A percentile compares a stretch with the other conserved stretches of the same genome.
These are phyloP conservation scores for Ophion ventricosus DNA, from an alignment of 2,888 invertebrate genomes.

Conservation along the genomic window DNA sequence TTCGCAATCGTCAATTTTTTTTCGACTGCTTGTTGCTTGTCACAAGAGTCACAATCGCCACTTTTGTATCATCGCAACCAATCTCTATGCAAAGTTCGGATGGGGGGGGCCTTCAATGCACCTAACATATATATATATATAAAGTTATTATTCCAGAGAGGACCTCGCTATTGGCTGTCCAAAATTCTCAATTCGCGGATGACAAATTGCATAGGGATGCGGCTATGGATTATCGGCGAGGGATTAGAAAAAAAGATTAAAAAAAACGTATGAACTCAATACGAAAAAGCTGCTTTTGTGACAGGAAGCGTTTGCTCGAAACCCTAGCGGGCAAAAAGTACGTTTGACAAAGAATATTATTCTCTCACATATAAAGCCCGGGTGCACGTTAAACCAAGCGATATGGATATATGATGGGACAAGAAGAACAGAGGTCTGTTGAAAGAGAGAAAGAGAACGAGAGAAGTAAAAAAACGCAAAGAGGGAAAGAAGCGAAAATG, in stretches of 20 bases:
- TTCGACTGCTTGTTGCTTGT: neutral
- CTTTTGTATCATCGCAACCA: too few relatives aligned
- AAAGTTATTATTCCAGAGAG: too few relatives aligned
- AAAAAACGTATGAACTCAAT: neutral
- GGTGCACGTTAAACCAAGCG: constrained; percentile 18
- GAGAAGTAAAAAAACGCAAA: constrained; percentile 28
- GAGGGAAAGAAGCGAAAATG: constrained; percentile 39
- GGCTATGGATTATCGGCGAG: neutral
- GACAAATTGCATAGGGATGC: neutral
- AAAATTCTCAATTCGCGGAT: neutral
- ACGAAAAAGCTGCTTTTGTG: constrained; percentile 31
- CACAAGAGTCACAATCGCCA: too few relatives aligned
- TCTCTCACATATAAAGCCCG: constrained; percentile 23
- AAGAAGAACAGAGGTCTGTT: constrained; percentile 27
- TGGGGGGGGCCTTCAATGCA: too few relatives aligned
- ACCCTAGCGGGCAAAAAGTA: constrained; percentile 2
- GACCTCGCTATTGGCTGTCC: neutral
- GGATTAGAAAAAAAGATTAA: constrained; percentile 2
- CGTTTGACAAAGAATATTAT: constrained; percentile 53
- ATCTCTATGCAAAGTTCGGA: too few relatives aligned
- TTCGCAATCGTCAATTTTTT: neutral
- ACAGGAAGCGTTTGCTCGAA: constrained; percentile 6
- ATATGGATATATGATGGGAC: constrained; percentile 21
- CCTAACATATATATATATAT: too few relatives aligned
- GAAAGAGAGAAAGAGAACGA: neutral